These are phyloP conservation scores for Sturnira hondurensis DNA, from an alignment of 2,113 vertebrate genomes.

Conservation along the genomic window DNA sequence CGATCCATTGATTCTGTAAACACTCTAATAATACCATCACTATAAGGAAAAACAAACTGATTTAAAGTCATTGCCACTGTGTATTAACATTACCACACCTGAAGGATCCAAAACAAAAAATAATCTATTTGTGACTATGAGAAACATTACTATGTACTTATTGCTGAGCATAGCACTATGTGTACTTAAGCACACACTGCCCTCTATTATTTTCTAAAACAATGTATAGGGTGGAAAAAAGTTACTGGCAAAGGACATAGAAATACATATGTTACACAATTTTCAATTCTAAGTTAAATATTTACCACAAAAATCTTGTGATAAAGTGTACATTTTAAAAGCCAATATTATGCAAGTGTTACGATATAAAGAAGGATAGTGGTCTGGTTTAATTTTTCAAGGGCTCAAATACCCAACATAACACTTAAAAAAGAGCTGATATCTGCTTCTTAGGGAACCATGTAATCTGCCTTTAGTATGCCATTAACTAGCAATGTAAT, in stretches of 20 bases:
- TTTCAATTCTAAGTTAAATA: slow-evolving; percentile 16
- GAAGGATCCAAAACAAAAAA: slow-evolving; percentile 41
- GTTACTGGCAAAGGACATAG: not conserved
- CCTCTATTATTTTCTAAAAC: not conserved
- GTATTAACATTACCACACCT: not conserved
- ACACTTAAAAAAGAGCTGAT: not conserved
- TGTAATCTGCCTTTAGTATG: not conserved
- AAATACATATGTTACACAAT: not conserved
- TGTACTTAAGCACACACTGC: not conserved
- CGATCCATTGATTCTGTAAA: slow-evolving; percentile 92
- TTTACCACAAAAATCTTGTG: slow-evolving; percentile 7
- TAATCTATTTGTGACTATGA: not conserved
- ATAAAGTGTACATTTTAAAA: not conserved
- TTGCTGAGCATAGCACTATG: not conserved
- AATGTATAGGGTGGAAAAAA: not conserved
- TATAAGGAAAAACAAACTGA: slow-evolving; percentile 71
- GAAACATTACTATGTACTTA: not conserved
- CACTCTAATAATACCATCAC: slow-evolving; percentile 94
- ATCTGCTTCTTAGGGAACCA: not conserved
- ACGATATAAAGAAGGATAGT: not conserved
- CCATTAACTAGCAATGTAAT: not conserved
- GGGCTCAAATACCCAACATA: not conserved
- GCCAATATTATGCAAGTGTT: not conserved
- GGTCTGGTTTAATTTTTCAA: not conserved
- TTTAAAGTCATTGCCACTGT: slow-evolving; percentile 1